phyloP scores from a whole-genome alignment of 2,797 vertebrate genomes.

The Pseudochirops corinnae region DNA sequence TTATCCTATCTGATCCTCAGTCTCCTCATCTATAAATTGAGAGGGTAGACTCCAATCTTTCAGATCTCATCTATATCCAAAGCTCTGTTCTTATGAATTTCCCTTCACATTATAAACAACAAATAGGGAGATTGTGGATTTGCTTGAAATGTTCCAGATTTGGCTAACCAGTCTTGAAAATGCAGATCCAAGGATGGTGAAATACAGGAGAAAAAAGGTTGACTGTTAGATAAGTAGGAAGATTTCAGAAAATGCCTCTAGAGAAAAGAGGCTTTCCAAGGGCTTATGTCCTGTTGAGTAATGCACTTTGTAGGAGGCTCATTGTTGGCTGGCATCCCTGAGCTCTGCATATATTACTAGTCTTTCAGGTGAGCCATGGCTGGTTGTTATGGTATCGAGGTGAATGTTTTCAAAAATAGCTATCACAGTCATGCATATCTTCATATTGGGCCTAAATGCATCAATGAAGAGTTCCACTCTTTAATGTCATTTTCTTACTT shows the following conservation, averaged over 20 bases:
- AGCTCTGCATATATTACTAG: not conserved
- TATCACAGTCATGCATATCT: not conserved
- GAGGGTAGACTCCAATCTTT: not conserved
- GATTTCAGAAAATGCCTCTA: not conserved
- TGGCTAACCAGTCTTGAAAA: not conserved
- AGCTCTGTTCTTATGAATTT: not conserved
- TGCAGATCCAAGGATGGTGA: not conserved
- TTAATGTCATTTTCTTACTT: constrained; percentile 22
- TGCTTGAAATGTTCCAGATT: not conserved
- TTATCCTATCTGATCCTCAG: not conserved
- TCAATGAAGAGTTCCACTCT: constrained; percentile 39
- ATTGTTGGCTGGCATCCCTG: not conserved
- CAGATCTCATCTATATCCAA: not conserved
- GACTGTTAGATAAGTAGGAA: not conserved
- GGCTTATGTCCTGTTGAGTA: constrained; percentile 24
- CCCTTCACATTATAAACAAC: not conserved
- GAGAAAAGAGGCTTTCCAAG: not conserved
- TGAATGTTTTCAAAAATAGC: constrained; percentile 55
- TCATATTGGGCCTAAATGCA: constrained; percentile 17
- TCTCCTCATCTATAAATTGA: not conserved
- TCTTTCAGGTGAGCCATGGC: constrained; percentile 20
- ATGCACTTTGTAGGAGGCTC: not conserved
- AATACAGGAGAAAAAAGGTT: constrained; percentile 34
- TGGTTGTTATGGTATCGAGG: constrained; percentile 2
- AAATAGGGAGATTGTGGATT: not conserved